phyloP scores from a whole-genome alignment of 2,113 vertebrate species.

The Notarius lentiginosus region DNA sequence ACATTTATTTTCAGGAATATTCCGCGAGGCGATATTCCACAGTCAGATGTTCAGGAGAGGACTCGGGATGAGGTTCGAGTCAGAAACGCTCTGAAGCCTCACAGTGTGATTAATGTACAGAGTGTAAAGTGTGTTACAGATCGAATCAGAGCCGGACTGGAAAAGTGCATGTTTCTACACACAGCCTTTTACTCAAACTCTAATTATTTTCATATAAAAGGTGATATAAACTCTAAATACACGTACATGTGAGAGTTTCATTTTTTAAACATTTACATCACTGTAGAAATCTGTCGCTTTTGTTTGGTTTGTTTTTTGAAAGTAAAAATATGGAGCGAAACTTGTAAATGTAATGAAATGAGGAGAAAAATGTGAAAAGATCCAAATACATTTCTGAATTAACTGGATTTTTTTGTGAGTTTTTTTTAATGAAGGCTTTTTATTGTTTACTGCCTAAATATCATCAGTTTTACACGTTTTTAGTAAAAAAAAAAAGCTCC shows the following conservation, averaged over 20 bases:
- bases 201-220: neutral
- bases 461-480: no score
- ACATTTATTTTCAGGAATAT: slow-evolving; percentile 71
- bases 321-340: neutral
- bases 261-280: neutral
- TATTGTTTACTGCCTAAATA: neutral
- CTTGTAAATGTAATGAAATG: neutral
- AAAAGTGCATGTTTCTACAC: neutral
- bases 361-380: neutral
- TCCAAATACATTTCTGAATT: neutral
- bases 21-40: slow-evolving; percentile 68
- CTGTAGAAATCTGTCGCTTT: neutral
- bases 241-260: neutral
- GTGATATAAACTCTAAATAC: neutral
- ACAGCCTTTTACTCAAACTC: neutral
- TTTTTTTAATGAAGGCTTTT: no score
- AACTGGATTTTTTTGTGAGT: neutral
- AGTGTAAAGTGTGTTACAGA: neutral
- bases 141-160: neutral
- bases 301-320: neutral
- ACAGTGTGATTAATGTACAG: neutral
- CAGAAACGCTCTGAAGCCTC: slow-evolving; percentile 61
- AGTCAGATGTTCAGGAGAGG: slow-evolving; percentile 68
- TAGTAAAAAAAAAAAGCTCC: no score
- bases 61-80: slow-evolving; percentile 66